Evolutionary conservation across 1,140 invertebrate genomes (phyloP), one percentile per base, ranked within the genome.

Genomic region (Saccostrea echinata): DNA sequence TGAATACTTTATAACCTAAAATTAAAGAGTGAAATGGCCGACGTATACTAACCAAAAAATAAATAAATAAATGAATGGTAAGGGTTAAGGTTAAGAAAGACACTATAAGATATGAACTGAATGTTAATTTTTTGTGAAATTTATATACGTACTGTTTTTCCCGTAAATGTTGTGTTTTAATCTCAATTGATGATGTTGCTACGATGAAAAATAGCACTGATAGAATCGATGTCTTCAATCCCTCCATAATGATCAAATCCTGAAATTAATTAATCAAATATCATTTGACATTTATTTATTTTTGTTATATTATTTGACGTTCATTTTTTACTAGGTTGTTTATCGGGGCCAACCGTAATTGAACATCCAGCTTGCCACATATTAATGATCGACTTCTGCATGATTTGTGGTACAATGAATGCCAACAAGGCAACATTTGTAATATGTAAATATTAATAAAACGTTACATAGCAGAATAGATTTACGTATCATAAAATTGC

Each of bases 121-220:
- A 18, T 18, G 55, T 57, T 16, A 13, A 11, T 55, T 21, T 21
- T 61, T 18, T 61, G n/a, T 18, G 21, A n/a, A 13, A 61, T 6
- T 18, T 0, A 61, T 0, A 61, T 76, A 76, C 68, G 18, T 76
- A 76, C 68, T 76, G 68, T 76, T 76, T 76, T 76, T 76, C 68
- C 27, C 68, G 68, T 30, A 76, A 30, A 76, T 76, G 68, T 33
- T 76, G 68, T 76, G 68, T 30, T 76, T 76, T 76, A 76, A 76
- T 76, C 68, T 76, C 68, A 18, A 76, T 12, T 27, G 68, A 76
- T 11, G 68, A 30, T 30, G 68, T 76, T 16, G 68, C 27, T 13
- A 76, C 68, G 68, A 76, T 30, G 68, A 76, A 76, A 30, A 76
- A 33, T 30, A 76, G 68, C 68, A 76, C 24, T 27, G 68, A 76